phyloP scores from a whole-genome alignment of 2,797 vertebrate species.

The Rallus crepitans region DNA sequence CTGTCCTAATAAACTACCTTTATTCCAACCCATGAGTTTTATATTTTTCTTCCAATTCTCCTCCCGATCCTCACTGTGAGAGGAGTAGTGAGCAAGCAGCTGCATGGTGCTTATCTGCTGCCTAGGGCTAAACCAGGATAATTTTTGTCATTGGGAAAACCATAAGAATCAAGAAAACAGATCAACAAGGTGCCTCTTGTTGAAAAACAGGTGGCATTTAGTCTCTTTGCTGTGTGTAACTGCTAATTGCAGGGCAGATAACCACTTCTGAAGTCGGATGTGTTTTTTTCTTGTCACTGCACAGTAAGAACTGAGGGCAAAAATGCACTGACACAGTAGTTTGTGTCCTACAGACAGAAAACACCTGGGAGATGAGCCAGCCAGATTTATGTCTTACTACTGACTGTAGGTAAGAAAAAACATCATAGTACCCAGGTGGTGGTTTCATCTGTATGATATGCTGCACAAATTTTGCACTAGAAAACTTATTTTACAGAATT shows the following conservation, averaged over 20 bases:
- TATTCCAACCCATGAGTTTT: no score
- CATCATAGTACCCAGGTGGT: neutral
- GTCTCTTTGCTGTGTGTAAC: fast-evolving
- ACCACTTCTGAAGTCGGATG: neutral
- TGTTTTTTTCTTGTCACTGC: neutral
- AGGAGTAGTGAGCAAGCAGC: no score
- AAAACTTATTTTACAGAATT: neutral
- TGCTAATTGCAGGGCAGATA: neutral
- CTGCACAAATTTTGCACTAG: neutral
- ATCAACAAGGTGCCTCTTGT: neutral
- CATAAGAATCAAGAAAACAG: neutral
- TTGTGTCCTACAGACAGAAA: neutral
- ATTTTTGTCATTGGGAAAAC: neutral
- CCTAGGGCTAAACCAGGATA: no score
- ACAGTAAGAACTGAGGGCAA: fast-evolving
- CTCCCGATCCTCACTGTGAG: no score
- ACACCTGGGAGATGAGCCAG: neutral
- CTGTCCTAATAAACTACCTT: no score
- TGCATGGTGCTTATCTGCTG: no score
- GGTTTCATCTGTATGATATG: neutral
- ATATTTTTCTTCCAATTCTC: no score
- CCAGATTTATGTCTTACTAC: neutral
- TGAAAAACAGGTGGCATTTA: neutral
- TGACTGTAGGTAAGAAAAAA: neutral
- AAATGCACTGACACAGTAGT: neutral